Conservation (phyloP, 2,888 invertebrate genomes). For the Chrysodeixis includens region DNA sequence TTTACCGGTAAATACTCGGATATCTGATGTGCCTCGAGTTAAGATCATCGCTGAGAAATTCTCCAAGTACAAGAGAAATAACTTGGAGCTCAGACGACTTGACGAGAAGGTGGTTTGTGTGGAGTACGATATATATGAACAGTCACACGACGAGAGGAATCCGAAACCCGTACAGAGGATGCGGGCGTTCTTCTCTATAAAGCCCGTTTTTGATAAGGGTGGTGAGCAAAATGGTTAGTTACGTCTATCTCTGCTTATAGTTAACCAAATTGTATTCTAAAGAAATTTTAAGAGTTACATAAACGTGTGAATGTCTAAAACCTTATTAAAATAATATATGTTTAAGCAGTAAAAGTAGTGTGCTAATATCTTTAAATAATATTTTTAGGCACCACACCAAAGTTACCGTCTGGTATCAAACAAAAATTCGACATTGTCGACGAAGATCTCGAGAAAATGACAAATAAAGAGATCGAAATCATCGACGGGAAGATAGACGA, state of each 20-base stretch:
- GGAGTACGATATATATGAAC: conserved; percentile 77
- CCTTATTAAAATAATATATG: too few relatives aligned
- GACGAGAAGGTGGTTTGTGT: conserved; percentile 82
- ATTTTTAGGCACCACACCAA: conserved; percentile 18
- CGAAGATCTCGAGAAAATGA: conserved; percentile 69
- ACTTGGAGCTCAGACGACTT: conserved; percentile 76
- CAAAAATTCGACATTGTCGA: conserved; percentile 68
- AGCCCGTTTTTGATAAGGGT: conserved; percentile 50
- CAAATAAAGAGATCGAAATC: conserved; percentile 80
- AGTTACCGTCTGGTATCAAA: conserved; percentile 68
- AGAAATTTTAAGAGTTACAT: too few relatives aligned
- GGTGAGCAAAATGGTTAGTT: conserved; percentile 27
- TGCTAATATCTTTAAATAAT: too few relatives aligned
- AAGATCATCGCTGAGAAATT: conserved; percentile 81
- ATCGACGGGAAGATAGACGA: conserved; percentile 77
- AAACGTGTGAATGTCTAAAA: too few relatives aligned
- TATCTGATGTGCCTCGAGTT: conserved; percentile 74
- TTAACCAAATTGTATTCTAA: too few relatives aligned
- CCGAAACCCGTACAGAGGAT: conserved; percentile 69
- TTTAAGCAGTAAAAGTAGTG: too few relatives aligned
- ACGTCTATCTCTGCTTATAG: background rate
- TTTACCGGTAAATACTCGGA: conserved; percentile 63
- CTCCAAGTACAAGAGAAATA: conserved; percentile 71
- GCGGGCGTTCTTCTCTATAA: conserved; percentile 79
- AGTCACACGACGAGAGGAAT: conserved; percentile 20